These are phyloP conservation scores for Desmophyllum pertusum DNA, from an alignment of 92 coral and sea anemone genomes.

Conservation along the genomic window DNA sequence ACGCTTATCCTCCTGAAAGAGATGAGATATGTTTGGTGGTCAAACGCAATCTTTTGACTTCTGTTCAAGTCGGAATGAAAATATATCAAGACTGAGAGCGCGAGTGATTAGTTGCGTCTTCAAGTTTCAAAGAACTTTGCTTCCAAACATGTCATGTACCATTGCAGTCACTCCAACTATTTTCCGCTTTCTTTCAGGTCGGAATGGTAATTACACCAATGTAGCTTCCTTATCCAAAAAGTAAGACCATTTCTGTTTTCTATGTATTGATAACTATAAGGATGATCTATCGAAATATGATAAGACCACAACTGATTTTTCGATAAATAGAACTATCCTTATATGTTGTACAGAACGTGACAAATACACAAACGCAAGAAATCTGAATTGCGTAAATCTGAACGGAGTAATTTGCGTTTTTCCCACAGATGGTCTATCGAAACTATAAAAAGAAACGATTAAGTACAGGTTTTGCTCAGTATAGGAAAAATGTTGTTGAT, in stretches of 20 bases:
- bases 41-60: background rate
- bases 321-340: background rate
- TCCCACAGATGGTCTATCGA: background rate
- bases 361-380: background rate
- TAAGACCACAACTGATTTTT: background rate
- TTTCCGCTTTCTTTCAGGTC: background rate
- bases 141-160: background rate
- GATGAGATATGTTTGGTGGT: constrained; percentile 12
- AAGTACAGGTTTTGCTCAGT: background rate
- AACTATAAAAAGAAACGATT: background rate
- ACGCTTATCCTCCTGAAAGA: constrained; percentile 1
- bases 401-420: background rate
- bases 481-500: background rate
- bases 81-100: background rate
- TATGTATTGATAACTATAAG: constrained; percentile 6
- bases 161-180: background rate
- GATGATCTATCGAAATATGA: constrained; percentile 3
- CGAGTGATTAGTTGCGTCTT: background rate
- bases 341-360: background rate
- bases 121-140: background rate
- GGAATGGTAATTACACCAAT: background rate
- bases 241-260: background rate
- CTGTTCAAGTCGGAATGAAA: background rate
- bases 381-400: constrained; percentile 9
- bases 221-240: background rate